Evolutionary conservation across 2,797 vertebrate genomes (phyloP), one percentile per base, ranked within the genome.

Genomic region (Poecile montanus): DNA sequence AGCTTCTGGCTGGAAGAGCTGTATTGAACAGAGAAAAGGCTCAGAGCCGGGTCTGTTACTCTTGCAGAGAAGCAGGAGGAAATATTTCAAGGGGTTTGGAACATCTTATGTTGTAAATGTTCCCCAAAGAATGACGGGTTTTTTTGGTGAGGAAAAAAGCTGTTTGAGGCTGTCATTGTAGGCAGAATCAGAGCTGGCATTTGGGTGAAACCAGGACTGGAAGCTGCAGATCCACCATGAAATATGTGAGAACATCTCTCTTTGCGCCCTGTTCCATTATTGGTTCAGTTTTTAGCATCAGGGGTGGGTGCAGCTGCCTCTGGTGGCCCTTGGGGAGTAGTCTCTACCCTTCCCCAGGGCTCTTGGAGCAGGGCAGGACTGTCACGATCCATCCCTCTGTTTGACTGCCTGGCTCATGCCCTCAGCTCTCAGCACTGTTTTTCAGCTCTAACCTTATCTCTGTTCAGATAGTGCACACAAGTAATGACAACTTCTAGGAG

Each of bases 301-400:
- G 75, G 78, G 56, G 4, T 29, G 63, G 44, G 48, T 50, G 9
- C 47, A 36, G 51, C 8, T 12, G 67, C 30, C 57, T 48, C 21
- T 18, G 51, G 44, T 1, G 0, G 60, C 61, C 40, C 60, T 1
- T 0, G 8, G 50, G 62, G 65, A 70, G 72, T 1, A 0, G 40
- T 50, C 16, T 66, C 77, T 91, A 86, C 73, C 34, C 62, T 53
- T 19, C 48, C 71, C 54, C 6, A 5, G 56, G 70, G 68, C 26
- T 42, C 54, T 26, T 0, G 0, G 61, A 36, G 77, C 61, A 67
- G 74, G 65, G 42, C 63, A 75, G 63, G 27, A 16, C 42, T 0
- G 0, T 20, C 48, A 11, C 1, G 0, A 44, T 38, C 57, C 29
- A 6, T 50, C 13, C 19, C 79, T 70, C 27, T 45, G 40, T 76